Evolutionary conservation across 2,797 vertebrate genomes (phyloP), one percentile per base, ranked within the genome.

Genomic region (Petrocephalus sullivani): DNA sequence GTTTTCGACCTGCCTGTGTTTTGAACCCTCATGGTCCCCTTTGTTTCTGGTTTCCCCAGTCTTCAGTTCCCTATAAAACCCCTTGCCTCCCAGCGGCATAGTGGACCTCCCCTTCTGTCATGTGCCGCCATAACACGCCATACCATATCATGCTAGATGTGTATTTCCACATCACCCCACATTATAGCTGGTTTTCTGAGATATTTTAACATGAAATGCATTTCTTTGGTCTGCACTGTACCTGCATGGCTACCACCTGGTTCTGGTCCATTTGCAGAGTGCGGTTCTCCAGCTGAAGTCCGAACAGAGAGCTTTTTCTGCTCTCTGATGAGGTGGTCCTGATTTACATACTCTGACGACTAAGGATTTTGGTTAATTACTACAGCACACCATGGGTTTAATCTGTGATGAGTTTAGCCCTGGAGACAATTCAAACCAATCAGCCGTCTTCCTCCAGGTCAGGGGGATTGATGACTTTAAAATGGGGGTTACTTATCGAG

Each of bases 341-440:
- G 88, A 93, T 94, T 92, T 93, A 91, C 89, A 90, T 90, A 91
- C 64, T 89, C 90, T 91, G 91, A 92, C 93, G 92, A 94, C 90
- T 91, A 93, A 91, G 91, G 94, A 95, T 94, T 88, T 90, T 91
- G 89, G 91, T 89, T 92, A 94, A 95, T 95, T 94, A 93, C 90
- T 86, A 61, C 12, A 75, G 82, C 91, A 89, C 89, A 92, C 89
- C 90, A 92, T 83, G 90, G 92, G 89, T 92, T 94, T 94, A 90
- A 91, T 93, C 89, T 92, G 89, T 86, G 90, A 93, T 93, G 88
- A 83, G 91, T 90, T 89, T 84, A 53, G 91, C 87, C 92, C 85
- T 91, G 89, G 90, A 91, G 92, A 90, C 90, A 92, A 92, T 91
- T 89, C 54, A 91, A 91, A 91, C 81, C 87, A 91, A 89, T 92